These are phyloP conservation scores for Kryptolebias marmoratus DNA, from an alignment of 2,113 vertebrate genomes.

Conservation along the genomic window DNA sequence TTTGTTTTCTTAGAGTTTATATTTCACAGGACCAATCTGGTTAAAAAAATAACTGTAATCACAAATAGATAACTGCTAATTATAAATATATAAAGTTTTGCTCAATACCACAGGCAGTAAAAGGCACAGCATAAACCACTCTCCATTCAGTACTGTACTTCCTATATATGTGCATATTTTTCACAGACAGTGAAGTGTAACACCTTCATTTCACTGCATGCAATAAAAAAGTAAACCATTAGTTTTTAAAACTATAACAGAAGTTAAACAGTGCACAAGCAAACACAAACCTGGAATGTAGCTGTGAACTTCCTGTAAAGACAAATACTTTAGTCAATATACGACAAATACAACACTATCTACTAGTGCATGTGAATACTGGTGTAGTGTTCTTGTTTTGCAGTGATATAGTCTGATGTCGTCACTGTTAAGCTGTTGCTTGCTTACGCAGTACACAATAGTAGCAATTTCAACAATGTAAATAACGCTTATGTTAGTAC, in stretches of 20 bases:
- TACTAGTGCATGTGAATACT: slow-evolving; percentile 88
- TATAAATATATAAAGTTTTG: slow-evolving; percentile 18
- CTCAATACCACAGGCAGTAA: slow-evolving; percentile 34
- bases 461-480: slow-evolving; percentile 85
- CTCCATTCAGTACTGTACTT: slow-evolving; percentile 26
- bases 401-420: slow-evolving; percentile 84
- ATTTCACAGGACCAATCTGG: slow-evolving; percentile 56
- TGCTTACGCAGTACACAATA: slow-evolving; percentile 80
- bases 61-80: slow-evolving; percentile 36
- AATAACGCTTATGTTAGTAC: slow-evolving; percentile 84
- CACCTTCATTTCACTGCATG: slow-evolving; percentile 44
- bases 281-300: slow-evolving; percentile 74
- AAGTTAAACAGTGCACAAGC: slow-evolving; percentile 22
- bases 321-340: slow-evolving; percentile 64
- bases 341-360: slow-evolving; percentile 67
- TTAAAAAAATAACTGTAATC: slow-evolving; percentile 36
- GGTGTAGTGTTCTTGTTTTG: slow-evolving; percentile 82
- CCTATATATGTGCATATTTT: slow-evolving; percentile 35
- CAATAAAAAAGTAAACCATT: slow-evolving; percentile 4
- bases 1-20: background rate
- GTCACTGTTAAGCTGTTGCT: slow-evolving; percentile 84
- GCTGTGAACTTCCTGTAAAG: slow-evolving; percentile 80
- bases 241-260: slow-evolving; percentile 15
- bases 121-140: slow-evolving; percentile 49
- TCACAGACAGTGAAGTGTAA: slow-evolving; percentile 38